Evolutionary conservation across 2,797 vertebrate genomes (phyloP), one percentile per base, ranked within the genome.

Genomic region (Epinephelus malabaricus): DNA sequence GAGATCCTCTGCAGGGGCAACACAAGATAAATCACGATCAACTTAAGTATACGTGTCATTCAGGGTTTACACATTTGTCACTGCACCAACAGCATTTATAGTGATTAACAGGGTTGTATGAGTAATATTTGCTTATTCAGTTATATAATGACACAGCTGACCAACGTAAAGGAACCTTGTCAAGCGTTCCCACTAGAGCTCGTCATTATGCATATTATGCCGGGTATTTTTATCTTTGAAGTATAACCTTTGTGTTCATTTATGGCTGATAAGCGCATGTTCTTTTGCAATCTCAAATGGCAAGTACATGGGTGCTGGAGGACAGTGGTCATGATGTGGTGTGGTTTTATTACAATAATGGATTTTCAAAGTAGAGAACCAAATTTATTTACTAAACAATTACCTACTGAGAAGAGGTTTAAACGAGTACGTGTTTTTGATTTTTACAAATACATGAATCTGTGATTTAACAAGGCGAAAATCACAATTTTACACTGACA

Each of bases 1-100:
- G 78, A 97, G 87, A 91, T 97, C 97, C 96, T 99, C 98, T 99
- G 95, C 34, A 83, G 38, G 54, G 61, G 43, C 7, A 40, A 86
- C 40, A 83, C 15, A 51, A 64, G 19, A 84, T 3, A 63, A 47
- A 61, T 53, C n/a, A 34, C 12, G 11, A 62, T 76, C 17, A 75
- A 15, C 17, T 45, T 1, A 6, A 61, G 12, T 6, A 14, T 4
- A 40, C 19, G 21, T 56, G 7, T 11, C 50, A 46, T 25, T 64
- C 11, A 23, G 19, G 45, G 19, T 25, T 74, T 34, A 53, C 1
- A 53, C 45, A 65, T 55, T 2, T 34, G 14, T 68, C 14, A 71
- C 38, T 49, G 47, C 56, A 23, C 10, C 12, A 64, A 14, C 56
- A 51, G 40, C 6, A 47, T 46, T 25, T 14, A 27, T 15, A 19